Evolutionary conservation across 2,888 invertebrate genomes (phyloP).

Genomic region (Cerastoderma edule): DNA sequence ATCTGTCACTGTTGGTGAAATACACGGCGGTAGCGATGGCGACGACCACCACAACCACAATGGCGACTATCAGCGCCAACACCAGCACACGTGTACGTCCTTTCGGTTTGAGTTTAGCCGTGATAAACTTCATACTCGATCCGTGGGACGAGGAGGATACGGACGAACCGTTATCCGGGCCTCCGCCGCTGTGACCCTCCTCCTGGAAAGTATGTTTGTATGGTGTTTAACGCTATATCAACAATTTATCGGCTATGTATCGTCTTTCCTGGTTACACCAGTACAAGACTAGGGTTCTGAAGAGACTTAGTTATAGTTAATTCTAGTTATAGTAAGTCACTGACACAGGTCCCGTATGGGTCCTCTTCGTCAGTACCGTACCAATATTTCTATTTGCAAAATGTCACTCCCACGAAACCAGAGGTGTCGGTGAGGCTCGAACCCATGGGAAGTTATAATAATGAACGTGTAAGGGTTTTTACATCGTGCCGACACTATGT

Average conservation of each 20-base stretch:
- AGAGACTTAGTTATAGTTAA: too few species aligned
- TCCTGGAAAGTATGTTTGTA: conserved; percentile 32
- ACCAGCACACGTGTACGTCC: conserved; percentile 34
- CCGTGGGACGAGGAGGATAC: conserved; percentile 39
- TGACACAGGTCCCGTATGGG: not conserved
- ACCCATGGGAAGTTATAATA: too few species aligned
- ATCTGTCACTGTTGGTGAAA: conserved; percentile 24
- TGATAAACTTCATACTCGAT: conserved; percentile 47
- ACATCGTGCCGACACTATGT: too few species aligned
- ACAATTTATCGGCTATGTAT: not conserved
- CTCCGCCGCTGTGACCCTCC: conserved; percentile 37
- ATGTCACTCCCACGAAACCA: too few species aligned
- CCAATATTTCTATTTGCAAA: not conserved
- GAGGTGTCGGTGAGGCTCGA: too few species aligned
- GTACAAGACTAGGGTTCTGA: not conserved
- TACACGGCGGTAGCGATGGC: conserved; percentile 35
- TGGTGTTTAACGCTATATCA: not conserved
- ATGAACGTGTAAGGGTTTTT: too few species aligned
- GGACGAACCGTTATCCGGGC: conserved; percentile 46
- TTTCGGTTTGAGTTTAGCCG: conserved; percentile 35
- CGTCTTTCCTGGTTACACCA: not conserved
- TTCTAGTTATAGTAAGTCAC: not conserved
- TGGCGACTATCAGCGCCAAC: conserved; percentile 28
- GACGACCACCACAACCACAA: conserved; percentile 32
- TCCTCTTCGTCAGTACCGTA: not conserved